These are phyloP conservation scores for Drosophila conformis DNA, from an alignment of 2,888 invertebrate species.

Conservation along the genomic window DNA sequence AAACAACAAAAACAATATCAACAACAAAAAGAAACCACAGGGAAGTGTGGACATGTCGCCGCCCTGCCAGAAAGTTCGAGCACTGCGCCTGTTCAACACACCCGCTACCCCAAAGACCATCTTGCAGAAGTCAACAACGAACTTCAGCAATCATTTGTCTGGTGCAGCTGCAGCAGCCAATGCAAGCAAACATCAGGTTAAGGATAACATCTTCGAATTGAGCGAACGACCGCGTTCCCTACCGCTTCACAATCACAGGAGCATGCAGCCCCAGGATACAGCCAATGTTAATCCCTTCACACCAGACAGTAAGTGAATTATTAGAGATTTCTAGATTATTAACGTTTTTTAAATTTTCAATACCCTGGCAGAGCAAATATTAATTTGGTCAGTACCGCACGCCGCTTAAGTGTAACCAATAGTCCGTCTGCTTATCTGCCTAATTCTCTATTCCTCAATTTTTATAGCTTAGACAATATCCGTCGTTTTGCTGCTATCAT, in stretches of 20 bases:
- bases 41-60: slow-evolving; percentile 82
- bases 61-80: slow-evolving; percentile 87
- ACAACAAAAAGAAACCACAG: slow-evolving; percentile 16
- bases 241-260: slow-evolving; percentile 81
- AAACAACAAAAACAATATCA: slow-evolving; percentile 36
- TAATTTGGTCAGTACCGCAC: not conserved
- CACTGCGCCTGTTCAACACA: slow-evolving; percentile 91
- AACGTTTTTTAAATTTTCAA: not conserved
- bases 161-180: slow-evolving; percentile 69
- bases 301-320: slow-evolving; percentile 87
- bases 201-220: slow-evolving; percentile 50
- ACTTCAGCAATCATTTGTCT: slow-evolving; percentile 85
- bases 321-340: not conserved
- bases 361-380: not conserved
- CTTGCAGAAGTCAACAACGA: slow-evolving; percentile 86
- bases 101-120: slow-evolving; percentile 94
- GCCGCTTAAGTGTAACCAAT: not conserved
- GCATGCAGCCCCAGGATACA: slow-evolving; percentile 77
- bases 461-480: not conserved
- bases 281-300: slow-evolving; percentile 95
- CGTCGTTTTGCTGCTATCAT: not conserved
- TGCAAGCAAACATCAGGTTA: slow-evolving; percentile 38
- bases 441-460: not conserved
- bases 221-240: slow-evolving; percentile 85
- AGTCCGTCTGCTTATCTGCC: not conserved